A percentile compares a stretch with the other conserved stretches of the same genome.
Conservation (phyloP, 2,113 vertebrate species). For the Lasiurus cinereus region DNA sequence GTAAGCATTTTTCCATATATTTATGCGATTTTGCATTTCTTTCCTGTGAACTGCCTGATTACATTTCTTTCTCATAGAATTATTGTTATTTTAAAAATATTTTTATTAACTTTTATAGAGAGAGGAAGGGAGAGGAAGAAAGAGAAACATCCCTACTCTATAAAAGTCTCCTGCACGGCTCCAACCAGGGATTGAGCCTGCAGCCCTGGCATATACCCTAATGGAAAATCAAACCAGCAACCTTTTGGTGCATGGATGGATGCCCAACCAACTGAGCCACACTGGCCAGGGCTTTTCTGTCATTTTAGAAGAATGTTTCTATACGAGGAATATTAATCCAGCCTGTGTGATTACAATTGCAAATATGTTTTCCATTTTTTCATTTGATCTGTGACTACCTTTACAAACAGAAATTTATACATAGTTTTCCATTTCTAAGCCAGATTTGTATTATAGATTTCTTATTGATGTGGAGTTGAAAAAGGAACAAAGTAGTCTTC, state of each 20-base stretch:
- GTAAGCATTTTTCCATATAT: slow-evolving; percentile 21
- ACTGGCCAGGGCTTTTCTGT: neutral
- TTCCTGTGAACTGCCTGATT: neutral
- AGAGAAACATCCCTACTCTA: neutral
- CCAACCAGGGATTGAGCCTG: neutral
- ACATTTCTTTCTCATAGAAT: neutral
- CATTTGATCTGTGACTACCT: slow-evolving; percentile 16
- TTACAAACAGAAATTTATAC: slow-evolving; percentile 28
- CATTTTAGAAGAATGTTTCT: slow-evolving; percentile 7
- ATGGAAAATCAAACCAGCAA: neutral
- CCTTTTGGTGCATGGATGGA: neutral
- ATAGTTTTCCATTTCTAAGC: neutral
- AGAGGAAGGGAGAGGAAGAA: neutral
- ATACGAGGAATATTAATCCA: neutral
- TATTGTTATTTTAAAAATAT: neutral
- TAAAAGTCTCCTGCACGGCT: neutral
- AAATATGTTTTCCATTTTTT: slow-evolving; percentile 36
- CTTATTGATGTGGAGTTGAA: neutral
- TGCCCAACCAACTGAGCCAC: neutral
- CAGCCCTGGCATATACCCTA: neutral
- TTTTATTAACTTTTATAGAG: neutral
- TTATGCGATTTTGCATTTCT: neutral
- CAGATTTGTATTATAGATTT: slow-evolving; percentile 8
- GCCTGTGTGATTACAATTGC: neutral
- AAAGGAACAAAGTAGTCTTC: neutral